Evolutionary conservation across 2,888 invertebrate genomes (phyloP).

Genomic region (Ariolimax columbianus): DNA sequence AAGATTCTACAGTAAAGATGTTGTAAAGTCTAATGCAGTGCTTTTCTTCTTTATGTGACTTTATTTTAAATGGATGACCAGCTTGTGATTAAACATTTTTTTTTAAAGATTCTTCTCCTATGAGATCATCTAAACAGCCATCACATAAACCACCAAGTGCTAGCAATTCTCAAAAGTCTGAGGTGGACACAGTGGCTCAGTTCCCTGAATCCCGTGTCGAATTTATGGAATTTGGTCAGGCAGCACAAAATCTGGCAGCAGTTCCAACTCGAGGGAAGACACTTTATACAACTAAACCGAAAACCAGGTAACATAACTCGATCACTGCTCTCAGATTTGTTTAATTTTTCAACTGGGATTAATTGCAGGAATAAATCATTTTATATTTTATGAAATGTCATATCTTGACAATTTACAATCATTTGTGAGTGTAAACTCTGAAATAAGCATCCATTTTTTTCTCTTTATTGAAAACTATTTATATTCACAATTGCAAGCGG

Average conservation of each 20-base stretch:
- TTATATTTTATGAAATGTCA: background rate
- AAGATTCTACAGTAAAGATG: no score
- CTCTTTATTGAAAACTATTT: no score
- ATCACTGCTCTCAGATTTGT: background rate
- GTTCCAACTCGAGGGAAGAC: constrained; percentile 31
- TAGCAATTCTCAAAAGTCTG: constrained; percentile 20
- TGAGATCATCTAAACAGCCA: constrained; percentile 24
- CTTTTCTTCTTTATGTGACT: no score
- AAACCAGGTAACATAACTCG: constrained; percentile 18
- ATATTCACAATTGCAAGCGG: no score
- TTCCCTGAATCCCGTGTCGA: constrained; percentile 36
- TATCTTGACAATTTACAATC: background rate
- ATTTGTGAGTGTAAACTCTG: no score
- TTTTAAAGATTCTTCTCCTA: background rate
- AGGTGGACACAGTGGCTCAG: constrained; percentile 14
- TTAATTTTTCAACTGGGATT: background rate
- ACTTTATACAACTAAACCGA: constrained; percentile 12
- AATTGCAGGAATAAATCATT: background rate
- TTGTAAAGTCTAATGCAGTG: no score
- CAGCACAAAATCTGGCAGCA: background rate
- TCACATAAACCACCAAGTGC: constrained; percentile 29
- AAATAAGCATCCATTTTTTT: no score
- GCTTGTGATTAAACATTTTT: background rate
- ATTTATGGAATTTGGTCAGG: background rate
- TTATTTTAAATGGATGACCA: background rate